These are phyloP conservation scores for Tryphoninae sp. DNA, from an alignment of 2,888 invertebrate genomes.

Conservation along the genomic window DNA sequence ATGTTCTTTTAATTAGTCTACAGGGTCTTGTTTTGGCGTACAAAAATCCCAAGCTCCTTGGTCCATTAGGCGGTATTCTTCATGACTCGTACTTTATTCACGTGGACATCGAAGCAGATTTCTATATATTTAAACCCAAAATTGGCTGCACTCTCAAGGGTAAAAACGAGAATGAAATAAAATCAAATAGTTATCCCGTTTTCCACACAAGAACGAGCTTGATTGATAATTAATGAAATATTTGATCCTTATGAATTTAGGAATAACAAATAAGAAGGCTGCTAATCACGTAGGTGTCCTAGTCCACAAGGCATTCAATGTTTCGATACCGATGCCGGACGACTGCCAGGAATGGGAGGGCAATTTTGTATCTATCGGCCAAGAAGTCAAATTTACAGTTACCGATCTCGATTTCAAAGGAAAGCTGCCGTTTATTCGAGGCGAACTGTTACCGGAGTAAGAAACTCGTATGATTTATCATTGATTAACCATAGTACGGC, in stretches of 20 bases:
- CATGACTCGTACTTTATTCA: slow-evolving; percentile 86
- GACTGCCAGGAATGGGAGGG: slow-evolving; percentile 84
- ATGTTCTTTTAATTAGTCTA: slow-evolving; percentile 81
- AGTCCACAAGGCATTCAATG: slow-evolving; percentile 88
- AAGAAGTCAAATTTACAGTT: slow-evolving; percentile 85
- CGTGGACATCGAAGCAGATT: slow-evolving; percentile 87
- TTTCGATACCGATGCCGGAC: slow-evolving; percentile 85
- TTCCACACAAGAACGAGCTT: neutral
- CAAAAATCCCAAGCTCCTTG: slow-evolving; percentile 85
- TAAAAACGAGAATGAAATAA: slow-evolving; percentile 57
- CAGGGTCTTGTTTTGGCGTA: slow-evolving; percentile 87
- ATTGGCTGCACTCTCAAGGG: slow-evolving; percentile 85
- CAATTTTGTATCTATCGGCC: slow-evolving; percentile 83
- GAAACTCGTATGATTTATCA: slow-evolving; percentile 30
- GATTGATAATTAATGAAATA: slow-evolving; percentile 7
- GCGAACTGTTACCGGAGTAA: slow-evolving; percentile 83
- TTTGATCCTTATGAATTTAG: slow-evolving; percentile 68
- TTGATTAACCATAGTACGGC: too few relatives aligned
- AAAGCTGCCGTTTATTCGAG: slow-evolving; percentile 86
- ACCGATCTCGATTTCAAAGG: slow-evolving; percentile 84
- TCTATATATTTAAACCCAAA: slow-evolving; percentile 86
- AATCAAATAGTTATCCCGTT: neutral
- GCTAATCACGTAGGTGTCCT: slow-evolving; percentile 86
- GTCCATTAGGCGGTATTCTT: slow-evolving; percentile 84
- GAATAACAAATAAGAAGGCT: slow-evolving; percentile 87